Percentiles rank a stretch among this genome's conserved stretches.
phyloP scores from a whole-genome alignment of 1,140 invertebrate species.

The Aporrectodea caliginosa region DNA sequence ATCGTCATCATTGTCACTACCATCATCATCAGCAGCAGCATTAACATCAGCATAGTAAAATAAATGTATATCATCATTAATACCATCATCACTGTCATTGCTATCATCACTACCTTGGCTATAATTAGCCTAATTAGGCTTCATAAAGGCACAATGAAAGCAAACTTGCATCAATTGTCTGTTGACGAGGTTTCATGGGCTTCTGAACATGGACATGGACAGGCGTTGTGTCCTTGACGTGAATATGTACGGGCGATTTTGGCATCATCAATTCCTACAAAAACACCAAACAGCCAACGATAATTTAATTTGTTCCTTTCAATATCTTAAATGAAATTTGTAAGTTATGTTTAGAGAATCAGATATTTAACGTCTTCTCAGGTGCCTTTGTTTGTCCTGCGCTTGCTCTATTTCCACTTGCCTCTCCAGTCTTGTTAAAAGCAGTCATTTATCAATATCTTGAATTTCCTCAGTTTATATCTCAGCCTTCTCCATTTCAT shows the following conservation, averaged over 20 bases:
- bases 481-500: too few relatives aligned
- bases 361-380: too few relatives aligned
- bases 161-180: not conserved
- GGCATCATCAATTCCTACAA: too few relatives aligned
- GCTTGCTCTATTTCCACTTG: too few relatives aligned
- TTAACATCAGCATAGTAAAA: not conserved
- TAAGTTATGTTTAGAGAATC: too few relatives aligned
- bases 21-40: not conserved
- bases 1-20: not conserved
- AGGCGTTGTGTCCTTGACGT: constrained; percentile 50
- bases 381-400: too few relatives aligned
- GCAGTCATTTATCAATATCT: too few relatives aligned
- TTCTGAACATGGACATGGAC: constrained; percentile 54
- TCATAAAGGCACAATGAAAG: not conserved
- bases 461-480: too few relatives aligned
- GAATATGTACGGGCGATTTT: constrained; percentile 50
- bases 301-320: too few relatives aligned
- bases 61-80: not conserved
- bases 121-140: not conserved
- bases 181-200: constrained; percentile 28
- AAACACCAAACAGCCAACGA: too few relatives aligned
- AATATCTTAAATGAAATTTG: too few relatives aligned
- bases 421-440: too few relatives aligned
- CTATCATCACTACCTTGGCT: not conserved
- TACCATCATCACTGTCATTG: not conserved